Base-by-base conservation (phyloP, 1,140 invertebrate species). In the Pomacea maculata region DNA sequence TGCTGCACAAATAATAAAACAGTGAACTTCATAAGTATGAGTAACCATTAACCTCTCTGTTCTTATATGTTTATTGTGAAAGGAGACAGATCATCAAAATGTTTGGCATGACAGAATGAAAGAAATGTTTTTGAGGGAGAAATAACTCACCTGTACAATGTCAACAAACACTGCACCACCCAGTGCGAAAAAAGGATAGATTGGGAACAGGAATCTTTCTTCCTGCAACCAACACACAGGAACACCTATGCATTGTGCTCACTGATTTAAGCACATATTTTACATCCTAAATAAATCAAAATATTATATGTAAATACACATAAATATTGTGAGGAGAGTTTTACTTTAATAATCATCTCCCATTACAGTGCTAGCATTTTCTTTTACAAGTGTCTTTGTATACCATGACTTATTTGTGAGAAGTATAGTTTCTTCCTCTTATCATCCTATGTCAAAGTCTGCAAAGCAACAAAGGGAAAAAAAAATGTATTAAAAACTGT, bases 191-290 rank as follows among this genome's bases (percentile, higher is more conserved):
- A 98, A 93, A 55, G 97, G 97, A 92, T 99, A 99, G 12, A 99
- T 94, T 5, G 98, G 98, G 91, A 97, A 99, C n/a, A 99, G 92
- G 92, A 99, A 99, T 80, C 96, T 92, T 91, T 96, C 95, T 91
- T 96, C 95, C 94, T 95, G 83, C 64, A 92, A 92, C 84, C 57
- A 80, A 82, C 84, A 25, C 19, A 57, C 52, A 75, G 54, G 54
- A 25, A 61, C n/a, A 73, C 19, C 25, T 45, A 29, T 73, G 71
- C 8, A 45, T 57, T 21, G 71, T 10, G 15, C 45, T 19, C 29
- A 73, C 29, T 15, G 9, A 29, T 19, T 12, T 10, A 21, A 7
- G 15, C 19, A 45, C 29, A 73, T 11, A 3, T 54, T 29, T 2
- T 6, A 21, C 45, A 73, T 73, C 25, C 29, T 73, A 52, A 45